These are phyloP conservation scores for Sisyra terminalis DNA, from an alignment of 2,888 invertebrate genomes.

Conservation along the genomic window DNA sequence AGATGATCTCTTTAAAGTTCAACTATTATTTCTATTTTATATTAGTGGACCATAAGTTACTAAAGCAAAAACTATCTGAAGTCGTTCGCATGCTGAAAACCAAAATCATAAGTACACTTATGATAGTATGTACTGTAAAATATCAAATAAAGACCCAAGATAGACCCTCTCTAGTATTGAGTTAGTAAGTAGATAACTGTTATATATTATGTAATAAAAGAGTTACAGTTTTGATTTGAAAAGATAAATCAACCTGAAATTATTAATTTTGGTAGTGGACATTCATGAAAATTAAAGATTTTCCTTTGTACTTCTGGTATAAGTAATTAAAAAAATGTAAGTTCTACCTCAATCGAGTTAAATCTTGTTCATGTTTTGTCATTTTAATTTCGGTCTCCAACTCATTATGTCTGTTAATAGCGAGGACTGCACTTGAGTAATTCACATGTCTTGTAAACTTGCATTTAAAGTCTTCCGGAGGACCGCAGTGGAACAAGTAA, in stretches of 20 bases:
- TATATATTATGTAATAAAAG: background rate
- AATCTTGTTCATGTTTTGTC: slow-evolving; percentile 55
- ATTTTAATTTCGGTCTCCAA: slow-evolving; percentile 55
- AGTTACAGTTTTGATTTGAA: background rate
- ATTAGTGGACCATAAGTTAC: too few species aligned
- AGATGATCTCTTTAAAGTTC: too few species aligned
- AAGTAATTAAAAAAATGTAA: too few species aligned
- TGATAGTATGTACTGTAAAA: too few species aligned
- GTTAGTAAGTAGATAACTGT: too few species aligned
- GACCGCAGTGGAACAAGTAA: slow-evolving; percentile 81
- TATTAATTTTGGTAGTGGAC: background rate
- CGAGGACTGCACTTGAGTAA: slow-evolving; percentile 75
- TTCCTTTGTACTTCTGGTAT: slow-evolving; percentile 4
- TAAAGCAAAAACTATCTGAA: too few species aligned
- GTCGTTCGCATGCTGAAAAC: too few species aligned
- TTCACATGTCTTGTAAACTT: slow-evolving; percentile 79
- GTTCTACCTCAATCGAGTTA: slow-evolving; percentile 46
- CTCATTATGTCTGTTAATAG: slow-evolving; percentile 46
- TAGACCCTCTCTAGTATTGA: too few species aligned
- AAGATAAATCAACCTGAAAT: background rate
- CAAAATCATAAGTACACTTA: too few species aligned
- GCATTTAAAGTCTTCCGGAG: slow-evolving; percentile 80
- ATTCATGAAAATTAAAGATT: background rate
- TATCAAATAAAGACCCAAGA: too few species aligned
- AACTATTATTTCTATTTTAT: too few species aligned